Evolutionary conservation across 1,140 invertebrate species (phyloP), one percentile per base, ranked within the genome.

Genomic region (Steinernema feltiae): DNA sequence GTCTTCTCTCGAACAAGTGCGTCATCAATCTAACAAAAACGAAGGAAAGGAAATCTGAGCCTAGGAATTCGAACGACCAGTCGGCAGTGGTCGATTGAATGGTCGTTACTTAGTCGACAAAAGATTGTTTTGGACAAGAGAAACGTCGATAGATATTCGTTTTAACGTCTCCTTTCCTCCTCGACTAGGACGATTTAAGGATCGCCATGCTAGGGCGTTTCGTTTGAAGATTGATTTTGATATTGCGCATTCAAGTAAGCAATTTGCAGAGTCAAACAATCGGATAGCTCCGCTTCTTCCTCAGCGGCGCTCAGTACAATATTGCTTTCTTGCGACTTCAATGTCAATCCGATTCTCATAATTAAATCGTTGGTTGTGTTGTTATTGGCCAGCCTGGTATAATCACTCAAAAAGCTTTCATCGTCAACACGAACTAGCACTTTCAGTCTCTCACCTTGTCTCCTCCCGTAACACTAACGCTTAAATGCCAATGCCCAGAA

Each of bases 21-120:
- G 53, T 63, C 53, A 63, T 63, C 53, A 21, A 63, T 63, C 53
- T 63, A 63, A 27, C 53, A 63, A 63, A 63, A 63, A 63, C 53
- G 53, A 63, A 63, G 24, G 24, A 12, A 21, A 63, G 24, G 53
- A 63, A 63, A 63, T 63, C 53, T 27, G 53, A 63, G 53, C 53
- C 24, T 27, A 17, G 53, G 53, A 63, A 63, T 63, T 63, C 53
- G 18, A 63, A 21, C 53, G 53, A 63, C 53, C 53, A 63, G 53
- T 27, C 53, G 18, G 53, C 24, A 27, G 2, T 63, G 12, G 12
- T 7, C 53, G 12, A 63, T 17, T 27, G 53, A 63, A 63, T 17
- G 24, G 15, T 63, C n/a, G 53, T 27, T 63, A 63, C 53, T 63
- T 63, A 27, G 53, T 15, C 15, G 15, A 27, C 53, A n/a, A 3